Base-by-base conservation (phyloP, 1,140 invertebrate species). In the Cydia splendana region DNA sequence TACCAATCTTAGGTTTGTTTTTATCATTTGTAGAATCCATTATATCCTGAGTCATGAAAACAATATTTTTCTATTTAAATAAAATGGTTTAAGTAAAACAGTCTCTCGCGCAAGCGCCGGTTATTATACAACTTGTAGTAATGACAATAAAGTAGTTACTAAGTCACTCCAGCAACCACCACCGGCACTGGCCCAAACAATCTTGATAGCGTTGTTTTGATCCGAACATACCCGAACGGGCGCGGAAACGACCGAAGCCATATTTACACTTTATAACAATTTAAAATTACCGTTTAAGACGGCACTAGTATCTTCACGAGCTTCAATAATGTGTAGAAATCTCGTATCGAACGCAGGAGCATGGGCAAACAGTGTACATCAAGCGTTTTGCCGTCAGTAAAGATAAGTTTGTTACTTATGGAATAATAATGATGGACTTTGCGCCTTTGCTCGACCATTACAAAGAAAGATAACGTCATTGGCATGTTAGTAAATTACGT, bases 11-110 rank as follows among this genome's bases (percentile, higher is more conserved):
- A 15, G 84, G 53, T 2, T 53, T 74, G 45, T 80, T 71, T 84
- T 91, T 90, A 65, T 91, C 88, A 65, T 83, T 89, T 30, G 80
- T 74, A 62, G 86, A 79, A 90, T 92, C 88, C 89, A 92, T 90
- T 65, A 75, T 85, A 79, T 38, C 76, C 69, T 76, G 82, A 20
- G n/a, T 38, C 15, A 45, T 42, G 7, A 12, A 71, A 34, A 38
- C 24, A 71, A 18, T 71, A 20, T 45, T 42, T 67, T 67, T 15
- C 13, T 12, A 30, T 34, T 13, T 12, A 67, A 38, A 18, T 42
- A 71, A 71, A 71, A 71, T 42, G 48, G 38, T 57, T 77, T 34
- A 73, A 34, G 34, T 34, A 34, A 48, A 57, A 78, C 30, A 42
- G 71, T 83, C 77, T 82, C 77, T 75, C 78, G 80, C 83, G 83